Conservation (phyloP, 2,888 invertebrate genomes). For the Melanostoma mellinum region DNA sequence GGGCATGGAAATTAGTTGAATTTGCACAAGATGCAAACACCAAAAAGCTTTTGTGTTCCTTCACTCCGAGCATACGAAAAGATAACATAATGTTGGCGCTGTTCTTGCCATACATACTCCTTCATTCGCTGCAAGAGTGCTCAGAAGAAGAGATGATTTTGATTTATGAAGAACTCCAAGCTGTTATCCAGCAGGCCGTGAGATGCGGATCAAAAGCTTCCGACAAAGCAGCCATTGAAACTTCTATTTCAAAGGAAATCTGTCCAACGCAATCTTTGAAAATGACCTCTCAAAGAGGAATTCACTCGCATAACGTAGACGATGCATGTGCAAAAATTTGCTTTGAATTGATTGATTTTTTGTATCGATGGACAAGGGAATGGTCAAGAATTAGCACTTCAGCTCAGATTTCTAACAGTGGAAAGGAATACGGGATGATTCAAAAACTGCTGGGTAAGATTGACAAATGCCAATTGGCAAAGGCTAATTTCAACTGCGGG, state of each 20-base stretch:
- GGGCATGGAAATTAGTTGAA: constrained; percentile 88
- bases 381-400: constrained; percentile 79
- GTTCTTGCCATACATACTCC: constrained; percentile 89
- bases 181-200: constrained; percentile 81
- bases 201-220: constrained; percentile 42
- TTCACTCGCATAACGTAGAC: constrained; percentile 81
- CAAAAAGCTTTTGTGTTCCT: constrained; percentile 86
- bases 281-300: constrained; percentile 67
- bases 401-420: constrained; percentile 75
- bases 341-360: constrained; percentile 89
- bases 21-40: constrained; percentile 84
- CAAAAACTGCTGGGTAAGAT: constrained; percentile 82
- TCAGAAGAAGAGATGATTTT: constrained; percentile 80
- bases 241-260: constrained; percentile 76
- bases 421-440: constrained; percentile 76
- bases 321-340: constrained; percentile 86
- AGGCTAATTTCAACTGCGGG: constrained; percentile 88
- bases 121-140: constrained; percentile 85
- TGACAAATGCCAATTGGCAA: constrained; percentile 87
- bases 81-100: constrained; percentile 88
- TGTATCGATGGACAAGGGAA: constrained; percentile 89
- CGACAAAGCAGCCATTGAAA: constrained; percentile 55
- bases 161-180: constrained; percentile 83
- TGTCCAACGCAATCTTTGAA: constrained; percentile 72
- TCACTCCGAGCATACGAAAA: constrained; percentile 89